These are phyloP conservation scores for Panurus biarmicus DNA, from an alignment of 2,113 vertebrate genomes.

Conservation along the genomic window DNA sequence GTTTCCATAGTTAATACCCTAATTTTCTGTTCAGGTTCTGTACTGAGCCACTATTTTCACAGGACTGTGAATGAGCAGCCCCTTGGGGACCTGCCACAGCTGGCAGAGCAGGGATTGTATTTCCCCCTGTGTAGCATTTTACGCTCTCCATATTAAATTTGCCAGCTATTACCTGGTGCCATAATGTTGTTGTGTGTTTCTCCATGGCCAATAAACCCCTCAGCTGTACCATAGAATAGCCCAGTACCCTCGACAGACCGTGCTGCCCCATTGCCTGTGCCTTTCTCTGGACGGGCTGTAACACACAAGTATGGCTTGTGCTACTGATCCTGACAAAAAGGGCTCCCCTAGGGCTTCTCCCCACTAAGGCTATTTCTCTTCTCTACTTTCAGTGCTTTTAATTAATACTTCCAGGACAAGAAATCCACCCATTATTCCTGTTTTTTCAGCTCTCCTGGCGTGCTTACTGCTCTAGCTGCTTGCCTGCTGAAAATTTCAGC, in stretches of 20 bases:
- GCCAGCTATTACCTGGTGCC: not conserved
- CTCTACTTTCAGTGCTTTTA: not conserved
- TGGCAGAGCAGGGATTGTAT: not conserved
- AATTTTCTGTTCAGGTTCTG: not conserved
- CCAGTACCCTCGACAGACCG: rapidly evolving
- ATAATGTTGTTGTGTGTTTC: not conserved
- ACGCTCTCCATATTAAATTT: not conserved
- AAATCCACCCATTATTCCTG: not conserved
- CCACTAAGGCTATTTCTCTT: rapidly evolving
- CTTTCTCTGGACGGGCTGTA: rapidly evolving
- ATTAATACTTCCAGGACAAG: not conserved
- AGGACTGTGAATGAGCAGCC: not conserved
- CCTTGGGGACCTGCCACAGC: rapidly evolving
- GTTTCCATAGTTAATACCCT: not conserved
- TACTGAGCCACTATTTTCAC: not conserved
- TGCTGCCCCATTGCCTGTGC: too few species aligned
- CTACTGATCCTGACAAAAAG: not conserved
- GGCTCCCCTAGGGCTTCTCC: not conserved
- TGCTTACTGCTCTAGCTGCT: not conserved
- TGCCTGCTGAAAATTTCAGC: not conserved
- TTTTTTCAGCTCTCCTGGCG: not conserved
- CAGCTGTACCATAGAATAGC: not conserved
- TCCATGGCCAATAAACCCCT: not conserved
- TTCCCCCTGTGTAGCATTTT: not conserved
- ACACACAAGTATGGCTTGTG: rapidly evolving